These are phyloP conservation scores for Thereva nobilitata DNA, from an alignment of 2,888 invertebrate species.

Conservation along the genomic window DNA sequence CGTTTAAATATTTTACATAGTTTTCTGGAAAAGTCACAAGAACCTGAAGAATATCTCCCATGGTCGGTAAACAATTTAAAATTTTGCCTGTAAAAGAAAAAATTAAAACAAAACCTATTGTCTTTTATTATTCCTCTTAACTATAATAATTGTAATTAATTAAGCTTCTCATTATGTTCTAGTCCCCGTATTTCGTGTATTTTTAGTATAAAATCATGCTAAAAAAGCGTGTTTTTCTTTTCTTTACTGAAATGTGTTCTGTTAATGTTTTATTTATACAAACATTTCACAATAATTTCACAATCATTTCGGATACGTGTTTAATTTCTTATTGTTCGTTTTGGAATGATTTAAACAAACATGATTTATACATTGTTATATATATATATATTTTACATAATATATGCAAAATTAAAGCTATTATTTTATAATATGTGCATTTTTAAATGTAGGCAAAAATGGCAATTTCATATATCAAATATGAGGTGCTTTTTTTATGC, in stretches of 20 bases:
- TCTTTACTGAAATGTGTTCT: too few relatives aligned
- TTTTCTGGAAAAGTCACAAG: slow-evolving; percentile 77
- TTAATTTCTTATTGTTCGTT: too few relatives aligned
- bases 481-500: not conserved
- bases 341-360: too few relatives aligned
- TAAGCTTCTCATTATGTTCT: too few relatives aligned
- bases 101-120: slow-evolving; percentile 3
- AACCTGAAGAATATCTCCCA: slow-evolving; percentile 77
- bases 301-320: too few relatives aligned
- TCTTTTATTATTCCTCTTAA: not conserved
- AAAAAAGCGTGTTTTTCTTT: too few relatives aligned
- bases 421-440: slow-evolving; percentile 39
- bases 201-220: too few relatives aligned
- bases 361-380: too few relatives aligned
- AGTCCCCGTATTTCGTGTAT: too few relatives aligned
- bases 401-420: slow-evolving; percentile 1
- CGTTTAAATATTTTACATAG: slow-evolving; percentile 63
- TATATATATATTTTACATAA: not conserved
- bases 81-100: slow-evolving; percentile 1
- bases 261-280: too few relatives aligned
- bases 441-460: slow-evolving; percentile 32
- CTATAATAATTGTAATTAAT: not conserved
- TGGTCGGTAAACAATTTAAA: slow-evolving; percentile 67
- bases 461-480: not conserved
- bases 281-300: too few relatives aligned